Base-by-base conservation (phyloP, 2,888 invertebrate species). In the Panzeria rudis region DNA sequence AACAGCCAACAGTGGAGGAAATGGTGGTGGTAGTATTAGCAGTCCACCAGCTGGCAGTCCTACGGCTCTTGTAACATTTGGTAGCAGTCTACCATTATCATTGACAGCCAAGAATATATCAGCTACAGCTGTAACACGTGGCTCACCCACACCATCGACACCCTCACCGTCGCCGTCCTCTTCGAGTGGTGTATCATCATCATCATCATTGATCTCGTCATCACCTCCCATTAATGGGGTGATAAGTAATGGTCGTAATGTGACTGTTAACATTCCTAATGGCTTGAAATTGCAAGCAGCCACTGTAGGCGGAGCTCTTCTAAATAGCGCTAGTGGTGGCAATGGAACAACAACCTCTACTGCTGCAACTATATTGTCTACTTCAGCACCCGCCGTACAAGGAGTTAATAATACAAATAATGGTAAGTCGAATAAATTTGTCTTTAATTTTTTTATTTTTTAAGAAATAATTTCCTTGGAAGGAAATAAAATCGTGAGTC, bases 121-220 rank as follows among this genome's bases (percentile, higher is more conserved):
- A 78, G 90, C 88, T 11, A 88, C 88, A 61, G 88, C 90, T 66
- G 86, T 90, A 38, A 91, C 90, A 41, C 90, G 92, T 72, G 90
- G 90, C 59, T 92, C 92, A 29, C 92, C 92, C 35, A 92, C 92
- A 69, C 92, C 92, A 73, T 92, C 92, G 83, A 91, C 91, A 25
- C 92, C 92, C n/a, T 92, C 92, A 61, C 92, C 92, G 68, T 92
- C 92, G 83, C 92, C 92, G 76, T 91, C 91, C 86, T 91, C 91
- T 32, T 90, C 91, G 68, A 91, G 91, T 84, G 91, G 92, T 87
- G 89, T 91, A n/a, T 91, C 91, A 25, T 91, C 91, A n/a, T 92
- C 92, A 38, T 91, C 92, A 41, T 88, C 88, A 47, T 87, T 89
- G 86, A 88, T 89, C 83, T 89, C 89, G 69, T 89, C 89, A 78